Evolutionary conservation across 2,888 invertebrate genomes (phyloP).

Genomic region (Eumerus sabulonum): DNA sequence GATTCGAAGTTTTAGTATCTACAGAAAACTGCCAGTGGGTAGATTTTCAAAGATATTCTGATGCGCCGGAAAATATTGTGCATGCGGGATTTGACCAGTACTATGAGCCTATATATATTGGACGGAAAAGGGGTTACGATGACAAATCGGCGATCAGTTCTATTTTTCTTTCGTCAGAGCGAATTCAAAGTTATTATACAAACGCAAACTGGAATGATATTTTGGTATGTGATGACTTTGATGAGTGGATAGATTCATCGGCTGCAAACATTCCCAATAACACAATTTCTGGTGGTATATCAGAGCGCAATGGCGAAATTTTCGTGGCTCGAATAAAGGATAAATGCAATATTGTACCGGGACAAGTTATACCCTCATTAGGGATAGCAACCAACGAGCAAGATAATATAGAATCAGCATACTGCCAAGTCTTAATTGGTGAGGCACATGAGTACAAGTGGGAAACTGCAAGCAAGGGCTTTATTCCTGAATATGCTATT

Average conservation of each 20-base stretch:
- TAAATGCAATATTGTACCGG: not conserved
- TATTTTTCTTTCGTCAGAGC: too few relatives aligned
- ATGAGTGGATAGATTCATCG: slow-evolving; percentile 8
- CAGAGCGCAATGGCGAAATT: not conserved
- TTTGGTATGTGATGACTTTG: not conserved
- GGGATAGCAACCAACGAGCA: not conserved
- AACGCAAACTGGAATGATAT: slow-evolving; percentile 6
- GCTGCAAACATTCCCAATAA: not conserved
- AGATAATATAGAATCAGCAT: not conserved
- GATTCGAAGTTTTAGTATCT: slow-evolving; percentile 23
- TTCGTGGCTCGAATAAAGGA: slow-evolving; percentile 11
- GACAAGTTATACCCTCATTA: not conserved
- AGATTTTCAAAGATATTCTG: not conserved
- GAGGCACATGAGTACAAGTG: not conserved
- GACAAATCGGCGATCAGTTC: too few relatives aligned
- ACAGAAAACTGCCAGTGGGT: slow-evolving; percentile 25
- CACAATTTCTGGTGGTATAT: slow-evolving; percentile 11
- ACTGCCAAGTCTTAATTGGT: slow-evolving; percentile 7
- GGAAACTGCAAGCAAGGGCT: not conserved
- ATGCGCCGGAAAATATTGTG: slow-evolving; percentile 19
- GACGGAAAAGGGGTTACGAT: too few relatives aligned
- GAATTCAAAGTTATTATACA: slow-evolving; percentile 28
- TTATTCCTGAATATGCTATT: slow-evolving; percentile 22
- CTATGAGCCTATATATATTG: slow-evolving; percentile 34
- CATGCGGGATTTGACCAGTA: slow-evolving; percentile 22